Evolutionary conservation across 2,888 invertebrate species (phyloP).

Genomic region (Torymus tubicola): DNA sequence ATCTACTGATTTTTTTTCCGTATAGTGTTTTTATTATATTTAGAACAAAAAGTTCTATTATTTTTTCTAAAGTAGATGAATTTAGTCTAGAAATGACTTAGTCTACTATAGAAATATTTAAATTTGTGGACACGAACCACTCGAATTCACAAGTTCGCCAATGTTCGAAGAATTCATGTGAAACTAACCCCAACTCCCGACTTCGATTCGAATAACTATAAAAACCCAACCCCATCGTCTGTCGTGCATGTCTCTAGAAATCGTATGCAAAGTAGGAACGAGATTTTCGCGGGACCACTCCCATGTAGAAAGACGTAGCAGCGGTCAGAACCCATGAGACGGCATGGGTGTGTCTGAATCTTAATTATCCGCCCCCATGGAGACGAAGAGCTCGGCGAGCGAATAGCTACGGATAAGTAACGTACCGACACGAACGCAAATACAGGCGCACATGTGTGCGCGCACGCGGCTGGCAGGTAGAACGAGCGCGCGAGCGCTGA

Average conservation of each 20-base stretch:
- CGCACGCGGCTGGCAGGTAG: conserved; percentile 56
- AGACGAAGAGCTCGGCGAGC: conserved; percentile 4
- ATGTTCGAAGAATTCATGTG: background rate
- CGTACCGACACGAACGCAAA: background rate
- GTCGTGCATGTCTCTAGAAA: conserved; percentile 1
- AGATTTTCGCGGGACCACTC: conserved; percentile 61
- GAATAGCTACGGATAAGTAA: background rate
- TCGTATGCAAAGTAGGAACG: conserved; percentile 70
- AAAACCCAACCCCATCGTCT: too few species aligned
- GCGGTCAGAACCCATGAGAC: conserved; percentile 73
- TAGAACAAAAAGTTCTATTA: too few species aligned
- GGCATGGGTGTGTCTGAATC: conserved; percentile 76
- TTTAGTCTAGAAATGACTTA: too few species aligned
- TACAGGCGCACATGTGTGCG: background rate
- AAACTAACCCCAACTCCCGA: too few species aligned
- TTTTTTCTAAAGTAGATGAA: too few species aligned
- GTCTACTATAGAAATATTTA: too few species aligned
- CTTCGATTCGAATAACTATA: too few species aligned
- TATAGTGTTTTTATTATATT: too few species aligned
- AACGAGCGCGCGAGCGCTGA: conserved; percentile 55
- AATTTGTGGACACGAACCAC: background rate
- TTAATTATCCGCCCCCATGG: conserved; percentile 73
- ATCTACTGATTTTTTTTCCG: too few species aligned
- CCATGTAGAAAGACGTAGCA: conserved; percentile 37
- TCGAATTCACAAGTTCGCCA: conserved; percentile 39